Evolutionary conservation across 2,888 invertebrate genomes (phyloP), one percentile per base, ranked within the genome.

Genomic region (Beris morrisii): DNA sequence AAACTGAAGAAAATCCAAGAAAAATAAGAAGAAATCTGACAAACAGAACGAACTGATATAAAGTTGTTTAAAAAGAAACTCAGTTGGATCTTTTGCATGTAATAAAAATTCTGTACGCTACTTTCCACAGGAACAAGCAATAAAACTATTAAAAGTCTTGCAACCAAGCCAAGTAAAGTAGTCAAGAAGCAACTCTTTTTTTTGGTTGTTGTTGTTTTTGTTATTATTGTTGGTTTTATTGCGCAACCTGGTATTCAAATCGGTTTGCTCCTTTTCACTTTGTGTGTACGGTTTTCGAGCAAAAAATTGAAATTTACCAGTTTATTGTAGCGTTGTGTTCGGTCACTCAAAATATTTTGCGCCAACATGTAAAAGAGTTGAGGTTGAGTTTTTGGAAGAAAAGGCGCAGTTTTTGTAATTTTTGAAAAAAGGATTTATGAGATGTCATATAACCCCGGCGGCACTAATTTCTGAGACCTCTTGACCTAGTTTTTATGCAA

Each of bases 401-500:
- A 38, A 22, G 22, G 22, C 22, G 22, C 1, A 22, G 3, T 1
- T 38, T 38, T 38, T 38, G 9, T 38, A 38, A 22, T 22, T 38
- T 38, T 38, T 38, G 38, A 38, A 38, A 38, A 38, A 38, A 38
- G 38, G 38, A 38, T 38, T 38, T 38, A 38, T 38, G 38, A 9
- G 1, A 9, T 9, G 9, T 38, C 38, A 38, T 38, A 38, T 38
- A 32, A 52, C 31, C 11, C 22, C 2, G 43, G 46, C 44, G 15
- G 32, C 32, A 13, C 57, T 38, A 38, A 38, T 7, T 38, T 38
- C 9, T 38, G 5, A 38, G 38, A 38, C 38, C 38, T 45, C 65
- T 56, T 70, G 66, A 66, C 64, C 67, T 43, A 70, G 50, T 65
- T 70, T 70, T 64, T 46, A 67, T 64, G 58, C 52, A 67, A 65